These are phyloP conservation scores for Cryptocephalus moraei DNA, from an alignment of 2,888 invertebrate genomes.

Conservation along the genomic window DNA sequence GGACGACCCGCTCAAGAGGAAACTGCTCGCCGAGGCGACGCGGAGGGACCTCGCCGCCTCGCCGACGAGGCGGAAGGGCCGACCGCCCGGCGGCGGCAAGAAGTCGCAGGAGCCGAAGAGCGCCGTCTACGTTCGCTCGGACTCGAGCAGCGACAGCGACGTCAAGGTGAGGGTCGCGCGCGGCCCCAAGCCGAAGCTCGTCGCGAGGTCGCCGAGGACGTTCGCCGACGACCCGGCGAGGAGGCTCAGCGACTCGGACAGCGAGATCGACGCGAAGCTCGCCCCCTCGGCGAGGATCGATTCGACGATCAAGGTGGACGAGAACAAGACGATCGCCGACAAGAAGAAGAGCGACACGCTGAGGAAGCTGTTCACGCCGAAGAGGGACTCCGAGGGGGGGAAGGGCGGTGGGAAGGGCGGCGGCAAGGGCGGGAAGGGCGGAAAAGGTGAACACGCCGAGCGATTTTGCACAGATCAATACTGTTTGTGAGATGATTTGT, in stretches of 20 bases:
- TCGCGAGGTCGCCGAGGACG: slow-evolving; percentile 7
- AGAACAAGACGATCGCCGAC: slow-evolving; percentile 48
- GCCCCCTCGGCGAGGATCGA: slow-evolving; percentile 15
- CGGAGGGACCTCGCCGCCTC: slow-evolving; percentile 28
- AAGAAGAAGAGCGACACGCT: slow-evolving; percentile 63
- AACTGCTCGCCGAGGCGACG: slow-evolving; percentile 20
- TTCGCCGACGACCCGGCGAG: slow-evolving; percentile 14
- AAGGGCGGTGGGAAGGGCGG: slow-evolving; percentile 63
- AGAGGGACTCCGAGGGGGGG: slow-evolving; percentile 50
- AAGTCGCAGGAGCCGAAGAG: slow-evolving; percentile 13
- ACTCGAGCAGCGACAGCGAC: slow-evolving; percentile 19
- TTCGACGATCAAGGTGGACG: slow-evolving; percentile 34
- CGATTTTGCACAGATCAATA: no score
- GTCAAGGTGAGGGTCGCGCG: slow-evolving; percentile 1
- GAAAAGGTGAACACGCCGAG: slow-evolving; percentile 15
- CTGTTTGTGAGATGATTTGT: no score
- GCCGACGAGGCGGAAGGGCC: slow-evolving; percentile 35
- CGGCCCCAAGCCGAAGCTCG: slow-evolving; percentile 11
- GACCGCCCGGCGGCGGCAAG: slow-evolving; percentile 22
- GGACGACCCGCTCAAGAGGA: slow-evolving; percentile 15
- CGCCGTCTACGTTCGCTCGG: slow-evolving; percentile 12
- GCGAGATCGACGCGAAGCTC: slow-evolving; percentile 18
- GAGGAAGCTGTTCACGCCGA: slow-evolving; percentile 51
- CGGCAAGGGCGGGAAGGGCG: slow-evolving; percentile 50
- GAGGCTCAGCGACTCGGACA: slow-evolving; percentile 17